A percentile compares a stretch with the other conserved stretches of the same genome.
Evolutionary conservation across 1,140 invertebrate genomes (phyloP).

Genomic region (Tenebrio molitor): DNA sequence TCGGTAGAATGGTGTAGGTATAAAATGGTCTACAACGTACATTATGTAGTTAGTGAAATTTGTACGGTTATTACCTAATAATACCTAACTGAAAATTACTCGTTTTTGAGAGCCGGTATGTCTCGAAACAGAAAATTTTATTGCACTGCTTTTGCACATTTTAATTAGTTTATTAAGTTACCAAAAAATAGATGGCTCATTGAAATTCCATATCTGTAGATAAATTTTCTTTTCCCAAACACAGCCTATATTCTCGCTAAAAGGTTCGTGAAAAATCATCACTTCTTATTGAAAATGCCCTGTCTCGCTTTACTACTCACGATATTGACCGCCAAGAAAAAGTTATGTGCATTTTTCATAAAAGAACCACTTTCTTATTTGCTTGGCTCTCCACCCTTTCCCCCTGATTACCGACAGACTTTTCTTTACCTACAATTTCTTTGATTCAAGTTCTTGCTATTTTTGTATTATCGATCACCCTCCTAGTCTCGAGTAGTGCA

Average conservation of each 20-base stretch:
- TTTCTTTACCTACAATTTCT: constrained; percentile 25
- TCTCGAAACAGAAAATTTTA: too few relatives aligned
- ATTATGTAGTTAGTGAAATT: too few relatives aligned
- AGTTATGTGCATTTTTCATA: constrained; percentile 31
- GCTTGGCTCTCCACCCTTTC: background rate
- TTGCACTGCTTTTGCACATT: too few relatives aligned
- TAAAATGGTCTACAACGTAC: too few relatives aligned
- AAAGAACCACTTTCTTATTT: background rate
- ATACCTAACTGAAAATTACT: too few relatives aligned
- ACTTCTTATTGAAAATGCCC: constrained; percentile 9
- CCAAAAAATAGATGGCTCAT: too few relatives aligned
- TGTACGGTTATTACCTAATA: too few relatives aligned
- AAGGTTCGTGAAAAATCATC: constrained; percentile 8
- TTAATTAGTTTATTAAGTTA: too few relatives aligned
- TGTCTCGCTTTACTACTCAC: constrained; percentile 4
- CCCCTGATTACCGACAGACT: background rate
- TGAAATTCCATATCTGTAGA: too few relatives aligned
- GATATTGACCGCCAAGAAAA: constrained; percentile 17
- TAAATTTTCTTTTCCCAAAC: too few relatives aligned
- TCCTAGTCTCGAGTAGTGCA: constrained; percentile 19
- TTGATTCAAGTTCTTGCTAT: constrained; percentile 18
- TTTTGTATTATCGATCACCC: constrained; percentile 10
- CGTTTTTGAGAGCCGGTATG: too few relatives aligned
- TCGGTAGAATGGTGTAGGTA: too few relatives aligned
- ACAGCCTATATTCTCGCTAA: background rate